phyloP scores from a whole-genome alignment of 2,888 invertebrate species.

The Stenchaetothrips biformis region DNA sequence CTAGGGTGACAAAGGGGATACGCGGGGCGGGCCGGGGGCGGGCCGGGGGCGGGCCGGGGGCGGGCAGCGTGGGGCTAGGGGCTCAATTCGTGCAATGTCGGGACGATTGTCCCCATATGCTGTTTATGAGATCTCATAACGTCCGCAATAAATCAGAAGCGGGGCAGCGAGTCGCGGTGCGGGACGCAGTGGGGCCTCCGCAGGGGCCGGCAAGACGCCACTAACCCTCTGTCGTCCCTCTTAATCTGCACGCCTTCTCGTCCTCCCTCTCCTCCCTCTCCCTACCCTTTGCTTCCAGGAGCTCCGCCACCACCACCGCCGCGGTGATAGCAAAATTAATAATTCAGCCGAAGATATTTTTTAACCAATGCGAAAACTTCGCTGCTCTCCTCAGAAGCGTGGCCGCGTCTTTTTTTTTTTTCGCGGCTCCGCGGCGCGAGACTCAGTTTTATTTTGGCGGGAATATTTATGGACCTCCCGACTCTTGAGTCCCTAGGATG shows the following conservation, averaged over 20 bases:
- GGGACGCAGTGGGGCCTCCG: slow-evolving; percentile 29
- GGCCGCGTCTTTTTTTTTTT: neutral
- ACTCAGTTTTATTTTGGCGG: too few relatives aligned
- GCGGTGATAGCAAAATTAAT: neutral
- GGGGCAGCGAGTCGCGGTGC: neutral
- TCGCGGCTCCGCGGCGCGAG: neutral
- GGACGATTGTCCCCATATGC: slow-evolving; percentile 26
- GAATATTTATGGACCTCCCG: too few relatives aligned
- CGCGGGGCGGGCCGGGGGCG: neutral
- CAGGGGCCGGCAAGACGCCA: slow-evolving; percentile 41
- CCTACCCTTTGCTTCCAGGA: neutral
- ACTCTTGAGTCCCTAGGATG: too few relatives aligned
- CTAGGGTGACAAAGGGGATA: neutral
- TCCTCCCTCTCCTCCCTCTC: neutral
- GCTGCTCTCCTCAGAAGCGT: neutral
- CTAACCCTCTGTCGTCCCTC: slow-evolving; percentile 38
- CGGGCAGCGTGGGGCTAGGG: neutral
- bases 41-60: neutral
- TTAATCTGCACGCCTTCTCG: slow-evolving; percentile 35
- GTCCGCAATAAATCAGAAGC: slow-evolving; percentile 34
- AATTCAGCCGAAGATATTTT: neutral
- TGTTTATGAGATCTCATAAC: slow-evolving; percentile 35
- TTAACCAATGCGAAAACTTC: neutral
- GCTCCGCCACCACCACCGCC: too few relatives aligned
- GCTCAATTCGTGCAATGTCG: slow-evolving; percentile 14